phyloP scores from a whole-genome alignment of 2,113 vertebrate genomes.

The Paramisgurnus dabryanus region DNA sequence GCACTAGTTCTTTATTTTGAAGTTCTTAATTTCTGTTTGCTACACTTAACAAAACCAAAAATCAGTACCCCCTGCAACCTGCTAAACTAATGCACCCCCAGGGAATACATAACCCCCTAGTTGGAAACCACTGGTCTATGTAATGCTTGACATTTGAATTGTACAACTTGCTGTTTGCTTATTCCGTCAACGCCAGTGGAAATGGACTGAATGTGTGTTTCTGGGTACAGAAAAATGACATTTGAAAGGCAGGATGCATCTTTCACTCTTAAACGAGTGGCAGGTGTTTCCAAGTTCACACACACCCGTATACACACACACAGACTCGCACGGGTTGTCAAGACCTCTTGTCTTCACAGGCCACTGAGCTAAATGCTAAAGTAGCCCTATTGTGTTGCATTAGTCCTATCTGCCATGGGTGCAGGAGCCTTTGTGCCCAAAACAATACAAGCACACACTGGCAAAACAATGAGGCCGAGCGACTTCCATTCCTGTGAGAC shows the following conservation, averaged over 20 bases:
- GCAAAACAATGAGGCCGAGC: slow-evolving; percentile 45
- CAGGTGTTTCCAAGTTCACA: slow-evolving; percentile 50
- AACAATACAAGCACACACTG: slow-evolving; percentile 45
- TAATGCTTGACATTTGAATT: slow-evolving; percentile 14
- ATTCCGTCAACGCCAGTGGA: slow-evolving; percentile 15
- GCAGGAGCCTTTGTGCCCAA: slow-evolving; percentile 48
- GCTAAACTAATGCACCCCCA: too few relatives aligned
- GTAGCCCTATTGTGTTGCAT: slow-evolving; percentile 47
- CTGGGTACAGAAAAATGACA: neutral
- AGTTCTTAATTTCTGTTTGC: too few relatives aligned
- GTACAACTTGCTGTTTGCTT: slow-evolving; percentile 20
- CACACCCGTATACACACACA: slow-evolving; percentile 17
- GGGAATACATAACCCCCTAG: too few relatives aligned
- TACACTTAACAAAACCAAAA: too few relatives aligned
- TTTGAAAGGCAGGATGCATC: slow-evolving; percentile 51
- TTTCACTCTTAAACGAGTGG: slow-evolving; percentile 46
- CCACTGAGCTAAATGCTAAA: slow-evolving; percentile 49
- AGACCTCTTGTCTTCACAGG: slow-evolving; percentile 41
- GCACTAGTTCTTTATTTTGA: too few relatives aligned
- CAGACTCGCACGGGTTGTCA: slow-evolving; percentile 16
- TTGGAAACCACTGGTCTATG: neutral
- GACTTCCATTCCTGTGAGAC: slow-evolving; percentile 38
- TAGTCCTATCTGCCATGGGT: slow-evolving; percentile 44
- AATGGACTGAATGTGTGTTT: slow-evolving; percentile 31
- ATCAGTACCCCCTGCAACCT: too few relatives aligned